Evolutionary conservation across 2,888 invertebrate genomes (phyloP), one percentile per base, ranked within the genome.

Genomic region (Cryptus viduatorius): DNA sequence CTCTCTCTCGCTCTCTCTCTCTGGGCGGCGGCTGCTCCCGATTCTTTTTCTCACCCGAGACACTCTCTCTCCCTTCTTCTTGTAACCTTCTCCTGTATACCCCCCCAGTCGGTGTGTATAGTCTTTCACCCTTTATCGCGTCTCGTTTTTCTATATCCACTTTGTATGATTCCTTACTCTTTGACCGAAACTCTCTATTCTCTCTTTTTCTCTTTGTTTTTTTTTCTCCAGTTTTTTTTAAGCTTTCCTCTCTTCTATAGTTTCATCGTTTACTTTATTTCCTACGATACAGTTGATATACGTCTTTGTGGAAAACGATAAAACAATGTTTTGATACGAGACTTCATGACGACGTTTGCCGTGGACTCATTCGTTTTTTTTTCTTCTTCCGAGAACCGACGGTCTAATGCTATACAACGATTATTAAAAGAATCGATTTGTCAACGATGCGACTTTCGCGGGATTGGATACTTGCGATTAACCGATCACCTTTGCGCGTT

Each of bases 1-100:
- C 71, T 31, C 53, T 61, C 56, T n/a, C 48, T 65, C 65, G 48
- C 69, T 59, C 68, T 79, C 31, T 73, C 59, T 75, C 68, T 84
- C 80, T 82, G 83, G 68, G 84, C 82, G 84, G 84, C 84, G 84
- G 82, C 84, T 82, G 67, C 83, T 82, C 75, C 79, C 83, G 76
- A 76, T 80, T 77, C 77, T 80, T 73, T 71, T 79, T 80, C 79
- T 71, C 79, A 76, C 83, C 76, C 79, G 79, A 83, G 78, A 78
- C 44, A 48, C 46, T 72, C 71, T 72, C 42, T 8, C 50, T 24
- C 67, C 29, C 56, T 19, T 64, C 19, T 46, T 61, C 5, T 44
- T 37, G 12, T 42, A 31, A 37, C 19, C 19, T 42, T 31, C 50
- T 56, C 59, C 71, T 50, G 8, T 37, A 37, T 37, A 37, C 37